These are phyloP conservation scores for Dicranocentrus wangi DNA, from an alignment of 2,888 invertebrate genomes.

Conservation along the genomic window DNA sequence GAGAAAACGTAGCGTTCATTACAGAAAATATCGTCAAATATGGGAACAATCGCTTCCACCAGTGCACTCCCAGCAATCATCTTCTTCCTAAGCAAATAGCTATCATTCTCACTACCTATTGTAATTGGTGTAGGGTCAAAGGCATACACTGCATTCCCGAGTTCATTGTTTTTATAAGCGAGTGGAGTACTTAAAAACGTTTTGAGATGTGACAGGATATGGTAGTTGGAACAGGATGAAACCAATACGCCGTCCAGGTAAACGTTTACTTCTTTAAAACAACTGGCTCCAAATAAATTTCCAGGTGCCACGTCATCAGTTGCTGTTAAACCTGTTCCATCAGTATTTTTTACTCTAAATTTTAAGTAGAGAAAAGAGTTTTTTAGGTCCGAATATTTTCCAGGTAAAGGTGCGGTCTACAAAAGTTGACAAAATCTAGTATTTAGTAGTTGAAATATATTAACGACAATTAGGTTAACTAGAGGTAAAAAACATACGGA, in stretches of 20 bases:
- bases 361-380: constrained; percentile 15
- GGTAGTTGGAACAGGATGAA: constrained; percentile 13
- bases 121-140: background rate
- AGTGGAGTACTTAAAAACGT: constrained; percentile 1
- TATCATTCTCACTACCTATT: background rate
- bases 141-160: background rate
- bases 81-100: background rate
- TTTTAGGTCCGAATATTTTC: constrained; percentile 8
- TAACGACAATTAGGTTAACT: too few species aligned
- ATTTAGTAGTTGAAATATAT: background rate
- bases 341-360: constrained; percentile 15
- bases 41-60: background rate
- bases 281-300: constrained; percentile 28
- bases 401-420: background rate
- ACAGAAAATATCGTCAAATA: constrained; percentile 23
- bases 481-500: background rate
- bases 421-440: background rate
- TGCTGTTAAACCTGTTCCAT: background rate
- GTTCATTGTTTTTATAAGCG: constrained; percentile 17
- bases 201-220: constrained; percentile 10
- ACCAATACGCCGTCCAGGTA: constrained; percentile 7
- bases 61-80: constrained; percentile 15
- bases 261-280: constrained; percentile 25
- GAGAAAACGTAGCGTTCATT: background rate
- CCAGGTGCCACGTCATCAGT: background rate